A percentile compares a stretch with the other conserved stretches of the same genome.
phyloP scores from a whole-genome alignment of 2,797 vertebrate species.

The Sebastes vulpes region DNA sequence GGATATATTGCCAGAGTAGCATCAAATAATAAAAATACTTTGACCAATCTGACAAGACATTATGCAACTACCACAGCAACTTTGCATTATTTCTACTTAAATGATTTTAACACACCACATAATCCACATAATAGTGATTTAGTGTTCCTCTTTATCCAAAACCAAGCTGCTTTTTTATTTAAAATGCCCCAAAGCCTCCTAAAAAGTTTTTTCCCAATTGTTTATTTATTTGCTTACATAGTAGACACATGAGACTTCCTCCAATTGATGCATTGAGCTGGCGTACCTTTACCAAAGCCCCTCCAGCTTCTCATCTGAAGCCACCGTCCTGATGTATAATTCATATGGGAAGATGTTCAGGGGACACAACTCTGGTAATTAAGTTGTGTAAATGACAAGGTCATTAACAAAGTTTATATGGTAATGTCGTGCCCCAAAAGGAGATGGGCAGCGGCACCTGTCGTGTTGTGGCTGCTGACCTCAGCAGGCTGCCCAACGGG shows the following conservation, averaged over 20 bases:
- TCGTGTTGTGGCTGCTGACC: slow-evolving; percentile 79
- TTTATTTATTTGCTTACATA: slow-evolving; percentile 7
- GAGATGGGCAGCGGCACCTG: slow-evolving; percentile 64
- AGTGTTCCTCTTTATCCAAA: background rate
- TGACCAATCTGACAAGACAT: background rate
- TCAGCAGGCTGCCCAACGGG: slow-evolving; percentile 76
- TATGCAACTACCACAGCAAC: background rate
- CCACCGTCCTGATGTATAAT: slow-evolving; percentile 74
- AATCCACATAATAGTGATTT: background rate
- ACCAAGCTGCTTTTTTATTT: background rate
- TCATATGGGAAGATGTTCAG: slow-evolving; percentile 74
- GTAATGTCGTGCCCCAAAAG: slow-evolving; percentile 76
- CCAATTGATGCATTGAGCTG: slow-evolving; percentile 13
- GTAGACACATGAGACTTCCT: background rate
- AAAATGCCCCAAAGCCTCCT: background rate
- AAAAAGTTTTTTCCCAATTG: slow-evolving; percentile 7
- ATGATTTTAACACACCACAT: background rate
- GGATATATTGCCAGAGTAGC: background rate
- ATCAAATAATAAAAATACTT: background rate
- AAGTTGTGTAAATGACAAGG: slow-evolving; percentile 85
- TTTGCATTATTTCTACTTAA: background rate
- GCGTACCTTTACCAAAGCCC: slow-evolving; percentile 16
- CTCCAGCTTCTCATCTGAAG: slow-evolving; percentile 33
- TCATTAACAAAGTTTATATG: slow-evolving; percentile 87
- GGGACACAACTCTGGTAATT: slow-evolving; percentile 78